Evolutionary conservation across 2,797 vertebrate species (phyloP).

Genomic region (Diplodus sargus): DNA sequence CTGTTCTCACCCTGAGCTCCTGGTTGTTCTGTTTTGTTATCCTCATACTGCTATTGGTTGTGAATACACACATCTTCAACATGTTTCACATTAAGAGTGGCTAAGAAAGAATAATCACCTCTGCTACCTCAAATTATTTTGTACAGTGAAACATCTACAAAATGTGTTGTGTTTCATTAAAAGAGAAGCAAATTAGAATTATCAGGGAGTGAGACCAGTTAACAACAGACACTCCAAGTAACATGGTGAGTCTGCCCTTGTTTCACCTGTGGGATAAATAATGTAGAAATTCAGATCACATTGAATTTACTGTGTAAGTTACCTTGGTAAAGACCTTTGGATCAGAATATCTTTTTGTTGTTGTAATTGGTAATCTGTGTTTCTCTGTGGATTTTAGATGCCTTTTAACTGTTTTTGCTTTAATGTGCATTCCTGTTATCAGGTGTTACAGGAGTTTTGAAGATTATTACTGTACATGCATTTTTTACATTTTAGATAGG

Average conservation of each 20-base stretch:
- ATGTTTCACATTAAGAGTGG: conserved; percentile 5
- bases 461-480: background rate
- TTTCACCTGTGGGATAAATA: background rate
- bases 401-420: conserved; percentile 14
- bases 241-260: background rate
- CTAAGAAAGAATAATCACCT: background rate
- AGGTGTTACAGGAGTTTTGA: background rate
- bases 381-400: conserved; percentile 1
- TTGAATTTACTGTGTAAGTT: background rate
- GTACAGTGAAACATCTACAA: background rate
- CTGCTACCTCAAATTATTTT: background rate
- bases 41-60: background rate
- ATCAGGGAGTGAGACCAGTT: background rate
- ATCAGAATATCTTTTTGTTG: background rate
- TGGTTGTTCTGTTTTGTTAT: background rate
- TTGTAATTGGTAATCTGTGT: background rate
- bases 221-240: background rate
- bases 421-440: conserved; percentile 14
- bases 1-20: background rate
- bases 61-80: conserved; percentile 5
- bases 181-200: background rate
- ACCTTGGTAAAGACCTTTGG: background rate
- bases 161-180: background rate
- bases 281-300: background rate
- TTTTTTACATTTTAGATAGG: background rate